These are phyloP conservation scores for Neoscelio sp. DNA, from an alignment of 2,888 invertebrate genomes.

Conservation along the genomic window DNA sequence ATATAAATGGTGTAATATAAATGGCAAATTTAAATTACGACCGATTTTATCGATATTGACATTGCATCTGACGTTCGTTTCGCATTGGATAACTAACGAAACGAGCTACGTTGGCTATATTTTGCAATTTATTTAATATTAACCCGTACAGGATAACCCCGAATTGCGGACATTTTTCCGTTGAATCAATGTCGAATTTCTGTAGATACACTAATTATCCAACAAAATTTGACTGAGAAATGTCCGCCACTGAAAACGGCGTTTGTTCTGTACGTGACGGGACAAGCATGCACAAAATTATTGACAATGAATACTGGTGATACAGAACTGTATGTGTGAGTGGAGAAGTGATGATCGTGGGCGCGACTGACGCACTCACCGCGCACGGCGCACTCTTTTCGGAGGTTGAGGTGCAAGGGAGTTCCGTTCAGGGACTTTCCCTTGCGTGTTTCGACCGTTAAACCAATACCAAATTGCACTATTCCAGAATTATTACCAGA, in stretches of 20 bases:
- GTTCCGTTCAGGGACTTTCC: constrained; percentile 93
- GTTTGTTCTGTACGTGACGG: no score
- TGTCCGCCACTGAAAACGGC: no score
- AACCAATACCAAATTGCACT: constrained; percentile 93
- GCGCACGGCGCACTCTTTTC: constrained; percentile 97
- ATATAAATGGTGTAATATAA: constrained; percentile 4
- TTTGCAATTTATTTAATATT: constrained; percentile 70
- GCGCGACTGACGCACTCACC: constrained; percentile 87
- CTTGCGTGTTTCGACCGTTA: constrained; percentile 92
- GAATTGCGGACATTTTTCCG: no score
- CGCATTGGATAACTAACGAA: constrained; percentile 12
- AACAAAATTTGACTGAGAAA: no score
- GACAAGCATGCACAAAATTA: constrained; percentile 73
- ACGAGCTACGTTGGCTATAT: no score
- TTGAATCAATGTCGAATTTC: no score
- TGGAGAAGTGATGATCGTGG: constrained; percentile 81
- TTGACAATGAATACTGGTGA: constrained; percentile 80
- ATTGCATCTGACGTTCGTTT: constrained; percentile 36
- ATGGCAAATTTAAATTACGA: constrained; percentile 35
- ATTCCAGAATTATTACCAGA: constrained; percentile 94
- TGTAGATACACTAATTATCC: no score
- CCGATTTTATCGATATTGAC: constrained; percentile 37
- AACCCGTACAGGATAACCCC: constrained; percentile 76
- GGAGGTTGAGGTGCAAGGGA: constrained; percentile 92
- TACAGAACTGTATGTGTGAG: constrained; percentile 82